Conservation (phyloP, 2,797 vertebrate species). For the Pagetopsis macropterus region DNA sequence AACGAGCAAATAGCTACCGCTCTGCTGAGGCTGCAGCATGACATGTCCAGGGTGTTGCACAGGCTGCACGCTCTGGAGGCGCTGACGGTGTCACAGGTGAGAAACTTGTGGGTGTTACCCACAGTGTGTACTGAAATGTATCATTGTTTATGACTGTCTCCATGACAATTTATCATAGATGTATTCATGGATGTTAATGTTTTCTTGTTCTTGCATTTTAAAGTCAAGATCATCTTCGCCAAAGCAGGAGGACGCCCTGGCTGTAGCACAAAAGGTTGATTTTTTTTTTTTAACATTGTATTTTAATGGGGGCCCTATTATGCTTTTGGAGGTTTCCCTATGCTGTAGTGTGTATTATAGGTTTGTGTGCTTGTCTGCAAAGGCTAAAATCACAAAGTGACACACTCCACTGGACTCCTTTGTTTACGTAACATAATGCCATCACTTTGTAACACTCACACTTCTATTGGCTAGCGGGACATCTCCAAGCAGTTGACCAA, state of each 20-base stretch:
- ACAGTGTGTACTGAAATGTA: neutral
- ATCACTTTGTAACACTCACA: no score
- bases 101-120: neutral
- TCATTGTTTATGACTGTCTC: neutral
- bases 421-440: no score
- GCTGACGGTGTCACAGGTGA: conserved; percentile 86
- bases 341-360: no score
- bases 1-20: conserved; percentile 88
- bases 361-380: no score
- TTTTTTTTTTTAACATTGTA: neutral
- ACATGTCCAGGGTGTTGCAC: conserved; percentile 91
- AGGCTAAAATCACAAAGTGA: no score
- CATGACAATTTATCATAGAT: neutral
- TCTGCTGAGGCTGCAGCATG: conserved; percentile 89
- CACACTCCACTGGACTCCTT: no score
- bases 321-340: no score
- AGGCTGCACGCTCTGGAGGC: conserved; percentile 89
- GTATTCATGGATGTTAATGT: neutral
- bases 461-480: no score
- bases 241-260: conserved; percentile 69
- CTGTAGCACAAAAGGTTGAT: conserved; percentile 79
- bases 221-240: conserved; percentile 84
- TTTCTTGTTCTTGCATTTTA: conserved; percentile 52
- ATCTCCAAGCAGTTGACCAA: no score
- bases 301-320: neutral